Conservation (phyloP, 2,113 vertebrate genomes). For the Cynopterus brachyotis region DNA sequence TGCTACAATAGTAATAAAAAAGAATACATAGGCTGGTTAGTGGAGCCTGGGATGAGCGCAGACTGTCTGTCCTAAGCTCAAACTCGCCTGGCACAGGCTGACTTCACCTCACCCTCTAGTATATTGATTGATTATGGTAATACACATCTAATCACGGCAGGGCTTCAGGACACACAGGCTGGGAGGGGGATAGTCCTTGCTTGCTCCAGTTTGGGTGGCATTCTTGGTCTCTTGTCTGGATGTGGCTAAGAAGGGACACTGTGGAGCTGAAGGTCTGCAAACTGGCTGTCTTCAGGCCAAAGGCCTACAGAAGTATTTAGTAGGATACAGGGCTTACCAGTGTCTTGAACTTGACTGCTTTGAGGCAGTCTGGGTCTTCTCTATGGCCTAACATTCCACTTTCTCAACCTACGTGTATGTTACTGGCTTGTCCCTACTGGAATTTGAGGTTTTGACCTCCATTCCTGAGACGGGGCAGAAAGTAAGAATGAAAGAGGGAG, state of each 20-base stretch:
- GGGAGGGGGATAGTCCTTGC: background rate
- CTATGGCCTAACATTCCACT: background rate
- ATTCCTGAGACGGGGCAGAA: background rate
- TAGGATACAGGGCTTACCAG: background rate
- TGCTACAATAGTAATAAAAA: background rate
- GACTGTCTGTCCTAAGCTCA: background rate
- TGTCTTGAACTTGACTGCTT: background rate
- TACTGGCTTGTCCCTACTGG: background rate
- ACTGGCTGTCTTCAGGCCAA: background rate
- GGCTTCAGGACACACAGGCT: background rate
- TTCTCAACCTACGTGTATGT: background rate
- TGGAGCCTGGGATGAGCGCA: background rate
- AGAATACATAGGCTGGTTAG: background rate
- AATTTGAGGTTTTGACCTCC: background rate
- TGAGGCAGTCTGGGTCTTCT: background rate
- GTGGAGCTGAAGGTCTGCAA: background rate
- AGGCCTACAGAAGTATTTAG: background rate
- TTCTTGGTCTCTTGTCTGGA: background rate
- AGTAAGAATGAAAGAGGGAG: background rate
- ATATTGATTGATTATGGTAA: background rate
- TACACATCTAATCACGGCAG: rapidly evolving
- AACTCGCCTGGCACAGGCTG: background rate
- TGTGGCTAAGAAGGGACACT: background rate
- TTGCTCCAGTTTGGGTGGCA: background rate
- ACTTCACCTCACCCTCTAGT: background rate